Evolutionary conservation across 2,888 invertebrate genomes (phyloP), one percentile per base, ranked within the genome.

Genomic region (Philaethria dido): DNA sequence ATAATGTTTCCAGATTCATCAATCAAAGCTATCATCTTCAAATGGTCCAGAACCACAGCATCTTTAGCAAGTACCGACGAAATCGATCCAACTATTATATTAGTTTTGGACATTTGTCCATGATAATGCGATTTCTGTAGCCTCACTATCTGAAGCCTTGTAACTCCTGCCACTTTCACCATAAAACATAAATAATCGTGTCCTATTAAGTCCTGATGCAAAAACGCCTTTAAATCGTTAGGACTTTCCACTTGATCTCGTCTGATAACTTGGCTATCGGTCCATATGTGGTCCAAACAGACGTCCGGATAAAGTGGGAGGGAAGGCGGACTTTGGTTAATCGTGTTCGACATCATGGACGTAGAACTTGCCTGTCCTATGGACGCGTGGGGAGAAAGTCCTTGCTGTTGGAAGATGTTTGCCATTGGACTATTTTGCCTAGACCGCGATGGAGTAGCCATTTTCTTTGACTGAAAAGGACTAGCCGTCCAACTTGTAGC

Each of bases 251-350:
- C 75, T 52, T 78, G 78, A 82, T 89, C 93, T 72, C 86, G 78
- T 70, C 74, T 80, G 2, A 88, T 81, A 0, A 76, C 77, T 70
- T 88, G 90, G 68, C 91, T 95, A 78, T 98, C 98, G 0, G 96
- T 96, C 98, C 98, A 99, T 14, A 98, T 90, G 80, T 97, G 96
- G 74, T 99, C 98, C 52, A 99, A 91, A 78, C 98, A 98, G 72
- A 98, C 93, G 75, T 97, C n/a, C 0, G 98, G 98, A 74, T 95
- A 95, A 29, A 97, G 87, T 0, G 97, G 97, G 74, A 96, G 93
- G 0, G 94, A 88, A n/a, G 93, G 94, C 50, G 90, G 93, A 0
- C 84, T 76, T 69, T 93, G 93, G 0, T 88, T 84, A 22, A 88
- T 78, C 39, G 93, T 93, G 44, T 93, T 92, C 1, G 92, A 86